Evolutionary conservation across 2,888 invertebrate genomes (phyloP).

Genomic region (Macropis europaea): DNA sequence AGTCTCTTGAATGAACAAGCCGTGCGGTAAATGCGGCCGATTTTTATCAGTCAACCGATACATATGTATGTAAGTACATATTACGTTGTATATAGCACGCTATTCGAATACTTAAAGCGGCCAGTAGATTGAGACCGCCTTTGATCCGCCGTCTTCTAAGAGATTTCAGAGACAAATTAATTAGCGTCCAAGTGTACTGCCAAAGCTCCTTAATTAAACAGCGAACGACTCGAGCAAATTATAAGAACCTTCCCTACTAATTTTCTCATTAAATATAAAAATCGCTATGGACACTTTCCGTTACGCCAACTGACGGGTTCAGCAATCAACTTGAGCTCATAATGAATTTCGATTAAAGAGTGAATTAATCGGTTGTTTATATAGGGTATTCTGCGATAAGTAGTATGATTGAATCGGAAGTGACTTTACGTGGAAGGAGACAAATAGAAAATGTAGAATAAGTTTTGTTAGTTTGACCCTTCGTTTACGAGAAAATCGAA

Average conservation of each 20-base stretch:
- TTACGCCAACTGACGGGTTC: not conserved
- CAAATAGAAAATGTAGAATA: no score
- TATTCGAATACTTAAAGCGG: not conserved
- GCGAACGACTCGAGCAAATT: not conserved
- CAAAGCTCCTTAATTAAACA: not conserved
- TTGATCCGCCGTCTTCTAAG: not conserved
- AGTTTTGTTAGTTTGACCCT: no score
- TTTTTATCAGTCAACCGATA: slow-evolving; percentile 28
- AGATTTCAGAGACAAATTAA: not conserved
- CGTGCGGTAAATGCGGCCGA: slow-evolving; percentile 29
- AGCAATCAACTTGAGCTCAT: no score
- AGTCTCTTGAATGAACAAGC: slow-evolving; percentile 38
- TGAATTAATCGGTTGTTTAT: no score
- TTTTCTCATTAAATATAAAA: not conserved
- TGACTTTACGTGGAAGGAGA: no score
- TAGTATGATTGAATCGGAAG: no score
- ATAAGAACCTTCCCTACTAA: not conserved
- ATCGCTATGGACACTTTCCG: not conserved
- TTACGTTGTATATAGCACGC: no score
- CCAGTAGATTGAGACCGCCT: not conserved
- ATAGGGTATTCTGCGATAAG: no score
- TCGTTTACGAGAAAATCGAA: no score
- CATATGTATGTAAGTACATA: slow-evolving; percentile 1
- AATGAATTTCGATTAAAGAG: no score
- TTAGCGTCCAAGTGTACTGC: not conserved